phyloP scores from a whole-genome alignment of 2,113 vertebrate species.

The Galemys pyrenaicus region DNA sequence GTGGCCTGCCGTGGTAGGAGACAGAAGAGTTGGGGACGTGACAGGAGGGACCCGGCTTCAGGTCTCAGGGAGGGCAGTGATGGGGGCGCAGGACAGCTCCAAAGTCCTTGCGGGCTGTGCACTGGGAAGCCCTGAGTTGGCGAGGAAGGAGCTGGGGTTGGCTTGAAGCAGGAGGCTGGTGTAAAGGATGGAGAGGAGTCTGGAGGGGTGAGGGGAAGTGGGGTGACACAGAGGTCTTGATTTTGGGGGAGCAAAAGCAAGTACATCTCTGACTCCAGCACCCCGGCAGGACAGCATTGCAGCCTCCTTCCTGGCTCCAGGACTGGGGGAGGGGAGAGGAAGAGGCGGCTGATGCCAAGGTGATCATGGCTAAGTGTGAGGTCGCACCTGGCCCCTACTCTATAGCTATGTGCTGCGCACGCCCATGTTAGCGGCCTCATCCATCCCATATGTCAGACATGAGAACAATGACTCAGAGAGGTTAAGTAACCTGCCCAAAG shows the following conservation, averaged over 20 bases:
- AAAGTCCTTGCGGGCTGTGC: background rate
- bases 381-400: background rate
- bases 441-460: background rate
- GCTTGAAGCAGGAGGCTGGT: background rate
- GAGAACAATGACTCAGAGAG: background rate
- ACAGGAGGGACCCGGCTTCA: background rate
- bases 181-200: background rate
- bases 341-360: background rate
- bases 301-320: no score
- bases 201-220: no score
- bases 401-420: background rate
- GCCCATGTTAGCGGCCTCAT: background rate
- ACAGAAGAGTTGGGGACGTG: background rate
- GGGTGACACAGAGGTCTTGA: background rate
- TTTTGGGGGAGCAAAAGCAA: background rate
- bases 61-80: background rate
- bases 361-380: fast-evolving
- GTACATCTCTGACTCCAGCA: background rate
- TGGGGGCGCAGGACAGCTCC: background rate
- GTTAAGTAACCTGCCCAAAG: background rate
- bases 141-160: background rate
- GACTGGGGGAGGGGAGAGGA: background rate
- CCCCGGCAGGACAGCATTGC: background rate
- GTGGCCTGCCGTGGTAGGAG: background rate
- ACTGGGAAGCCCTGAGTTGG: background rate